These are phyloP conservation scores for Bombyx huttoni DNA, from an alignment of 2,888 invertebrate species.

Conservation along the genomic window DNA sequence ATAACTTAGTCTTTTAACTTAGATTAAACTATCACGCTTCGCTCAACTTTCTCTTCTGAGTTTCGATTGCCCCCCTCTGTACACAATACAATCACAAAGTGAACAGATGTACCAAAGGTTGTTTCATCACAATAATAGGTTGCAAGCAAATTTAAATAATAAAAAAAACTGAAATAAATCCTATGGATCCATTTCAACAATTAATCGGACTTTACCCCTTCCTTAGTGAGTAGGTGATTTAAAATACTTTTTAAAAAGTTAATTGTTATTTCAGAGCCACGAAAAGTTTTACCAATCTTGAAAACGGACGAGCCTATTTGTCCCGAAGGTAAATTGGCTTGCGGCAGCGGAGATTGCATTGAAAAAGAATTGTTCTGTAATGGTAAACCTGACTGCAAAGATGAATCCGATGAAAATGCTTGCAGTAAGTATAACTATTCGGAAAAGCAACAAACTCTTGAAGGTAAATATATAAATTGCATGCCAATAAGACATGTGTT, in stretches of 20 bases:
- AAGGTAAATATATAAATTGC: not conserved
- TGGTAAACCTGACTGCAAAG: constrained; percentile 92
- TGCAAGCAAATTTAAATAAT: not conserved
- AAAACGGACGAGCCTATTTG: constrained; percentile 95
- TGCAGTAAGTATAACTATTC: constrained; percentile 82
- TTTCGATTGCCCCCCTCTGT: constrained; percentile 23
- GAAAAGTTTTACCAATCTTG: constrained; percentile 88
- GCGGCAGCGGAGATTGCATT: constrained; percentile 93
- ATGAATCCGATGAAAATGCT: constrained; percentile 95
- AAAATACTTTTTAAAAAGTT: too few species aligned
- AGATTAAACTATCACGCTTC: constrained; percentile 37
- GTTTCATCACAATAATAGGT: not conserved
- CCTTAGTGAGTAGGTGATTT: not conserved
- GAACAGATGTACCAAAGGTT: constrained; percentile 22
- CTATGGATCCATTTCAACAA: too few species aligned
- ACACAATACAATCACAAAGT: constrained; percentile 33
- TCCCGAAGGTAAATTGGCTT: constrained; percentile 90
- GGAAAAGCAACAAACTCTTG: not conserved
- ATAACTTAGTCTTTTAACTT: constrained; percentile 21
- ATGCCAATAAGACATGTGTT: not conserved
- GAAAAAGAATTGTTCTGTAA: constrained; percentile 94
- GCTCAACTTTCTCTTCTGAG: constrained; percentile 28
- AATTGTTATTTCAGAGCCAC: constrained; percentile 79
- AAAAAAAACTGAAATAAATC: too few species aligned
- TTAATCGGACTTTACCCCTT: not conserved